Conservation (phyloP, 2,888 invertebrate genomes). For the Aplocera efformata region DNA sequence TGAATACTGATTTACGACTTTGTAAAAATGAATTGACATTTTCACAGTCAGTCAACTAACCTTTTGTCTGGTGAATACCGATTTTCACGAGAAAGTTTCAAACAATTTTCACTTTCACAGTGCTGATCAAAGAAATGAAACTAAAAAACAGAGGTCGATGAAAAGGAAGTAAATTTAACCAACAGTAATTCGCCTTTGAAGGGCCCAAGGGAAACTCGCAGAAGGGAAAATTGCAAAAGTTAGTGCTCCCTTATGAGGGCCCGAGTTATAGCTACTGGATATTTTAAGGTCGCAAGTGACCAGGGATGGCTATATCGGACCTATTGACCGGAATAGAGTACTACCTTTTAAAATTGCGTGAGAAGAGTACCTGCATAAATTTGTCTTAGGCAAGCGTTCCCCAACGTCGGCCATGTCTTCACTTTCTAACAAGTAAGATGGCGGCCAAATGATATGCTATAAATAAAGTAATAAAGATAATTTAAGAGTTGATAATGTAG, state of each 20-base stretch:
- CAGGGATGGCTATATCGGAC: constrained; percentile 15
- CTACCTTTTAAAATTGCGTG: no score
- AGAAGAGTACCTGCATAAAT: no score
- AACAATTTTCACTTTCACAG: constrained; percentile 72
- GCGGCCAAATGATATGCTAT: no score
- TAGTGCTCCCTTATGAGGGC: constrained; percentile 69
- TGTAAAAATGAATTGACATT: constrained; percentile 56
- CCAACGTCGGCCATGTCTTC: no score
- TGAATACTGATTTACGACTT: no score
- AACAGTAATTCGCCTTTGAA: constrained; percentile 76
- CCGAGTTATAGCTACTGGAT: constrained; percentile 58
- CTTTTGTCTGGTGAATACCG: constrained; percentile 50
- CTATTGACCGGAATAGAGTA: no score
- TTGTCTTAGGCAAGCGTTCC: no score
- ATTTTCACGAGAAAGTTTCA: constrained; percentile 65
- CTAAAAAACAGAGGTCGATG: constrained; percentile 66
- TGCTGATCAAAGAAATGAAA: constrained; percentile 77
- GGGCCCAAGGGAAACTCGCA: constrained; percentile 57
- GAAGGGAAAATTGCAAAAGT: constrained; percentile 77
- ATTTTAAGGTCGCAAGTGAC: constrained; percentile 45
- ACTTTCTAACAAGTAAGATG: no score
- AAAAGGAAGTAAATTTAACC: constrained; percentile 76
- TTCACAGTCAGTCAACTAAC: constrained; percentile 55
- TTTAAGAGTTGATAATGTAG: no score
- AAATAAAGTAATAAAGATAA: no score